These are phyloP conservation scores for Orthonevra nobilis DNA, from an alignment of 2,888 invertebrate genomes.

Conservation along the genomic window DNA sequence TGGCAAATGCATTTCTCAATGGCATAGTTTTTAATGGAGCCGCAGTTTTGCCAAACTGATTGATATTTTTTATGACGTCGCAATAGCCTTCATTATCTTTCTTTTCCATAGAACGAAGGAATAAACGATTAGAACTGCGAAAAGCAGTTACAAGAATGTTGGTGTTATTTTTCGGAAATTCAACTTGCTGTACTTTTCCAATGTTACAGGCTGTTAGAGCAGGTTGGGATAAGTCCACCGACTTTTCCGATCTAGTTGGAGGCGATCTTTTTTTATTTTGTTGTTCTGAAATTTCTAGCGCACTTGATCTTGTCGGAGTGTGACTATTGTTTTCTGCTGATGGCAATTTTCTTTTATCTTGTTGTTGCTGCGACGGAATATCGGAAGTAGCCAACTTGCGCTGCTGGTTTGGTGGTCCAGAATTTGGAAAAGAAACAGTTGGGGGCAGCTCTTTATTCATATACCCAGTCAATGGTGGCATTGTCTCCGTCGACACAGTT, in stretches of 20 bases:
- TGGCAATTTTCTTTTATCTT: not conserved
- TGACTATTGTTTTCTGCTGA: not conserved
- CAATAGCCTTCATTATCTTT: conserved; percentile 48
- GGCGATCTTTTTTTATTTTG: conserved; percentile 1
- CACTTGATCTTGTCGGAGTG: not conserved
- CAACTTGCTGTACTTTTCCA: conserved; percentile 4
- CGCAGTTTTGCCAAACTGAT: conserved; percentile 52
- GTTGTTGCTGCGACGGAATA: not conserved
- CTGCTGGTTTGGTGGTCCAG: not conserved
- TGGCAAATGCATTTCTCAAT: conserved; percentile 52
- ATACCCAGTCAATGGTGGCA: conserved; percentile 45
- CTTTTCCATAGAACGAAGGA: conserved; percentile 48
- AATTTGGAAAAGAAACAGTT: too few species aligned
- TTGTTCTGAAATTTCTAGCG: conserved; percentile 1
- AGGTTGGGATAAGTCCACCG: not conserved
- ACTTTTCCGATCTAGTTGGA: not conserved
- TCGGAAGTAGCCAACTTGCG: conserved; percentile 38
- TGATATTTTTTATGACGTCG: conserved; percentile 36
- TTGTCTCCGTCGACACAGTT: not conserved
- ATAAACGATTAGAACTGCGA: conserved; percentile 60
- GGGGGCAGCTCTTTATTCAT: conserved; percentile 7
- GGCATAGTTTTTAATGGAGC: conserved; percentile 44
- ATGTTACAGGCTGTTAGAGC: conserved; percentile 2
- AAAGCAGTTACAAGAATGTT: conserved; percentile 48
- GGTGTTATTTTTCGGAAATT: conserved; percentile 56